Evolutionary conservation across 2,888 invertebrate species (phyloP).

Genomic region (Silvanus unidentatus): DNA sequence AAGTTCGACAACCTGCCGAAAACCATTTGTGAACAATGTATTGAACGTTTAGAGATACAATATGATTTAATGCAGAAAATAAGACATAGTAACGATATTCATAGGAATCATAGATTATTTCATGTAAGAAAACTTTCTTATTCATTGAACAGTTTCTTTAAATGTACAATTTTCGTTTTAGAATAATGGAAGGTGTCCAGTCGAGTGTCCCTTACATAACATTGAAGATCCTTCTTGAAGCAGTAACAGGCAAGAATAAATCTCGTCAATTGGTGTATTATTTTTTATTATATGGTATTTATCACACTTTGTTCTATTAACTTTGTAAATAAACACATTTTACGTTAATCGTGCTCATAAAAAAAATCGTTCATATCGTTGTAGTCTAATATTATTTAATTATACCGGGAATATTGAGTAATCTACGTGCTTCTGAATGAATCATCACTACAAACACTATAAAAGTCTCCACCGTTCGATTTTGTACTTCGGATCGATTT

Average conservation of each 20-base stretch:
- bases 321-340: too few species aligned
- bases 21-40: conserved; percentile 57
- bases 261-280: too few species aligned
- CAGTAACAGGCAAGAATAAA: too few species aligned
- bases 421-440: conserved; percentile 11
- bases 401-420: too few species aligned
- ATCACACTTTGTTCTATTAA: too few species aligned
- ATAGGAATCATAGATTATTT: conserved; percentile 34
- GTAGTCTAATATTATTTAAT: too few species aligned
- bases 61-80: conserved; percentile 50
- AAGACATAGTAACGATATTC: conserved; percentile 39
- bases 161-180: conserved; percentile 15
- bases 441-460: conserved; percentile 13
- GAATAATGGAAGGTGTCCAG: conserved; percentile 39
- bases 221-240: conserved; percentile 23
- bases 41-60: conserved; percentile 51
- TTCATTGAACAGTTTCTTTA: conserved; percentile 4
- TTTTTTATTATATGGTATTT: too few species aligned
- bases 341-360: too few species aligned
- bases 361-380: too few species aligned
- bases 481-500: conserved; percentile 10
- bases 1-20: conserved; percentile 57
- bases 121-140: too few species aligned
- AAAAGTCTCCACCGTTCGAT: conserved; percentile 13
- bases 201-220: conserved; percentile 38